Evolutionary conservation across 2,113 vertebrate genomes (phyloP), one percentile per base, ranked within the genome.

Genomic region (Microcebus griseorufus): DNA sequence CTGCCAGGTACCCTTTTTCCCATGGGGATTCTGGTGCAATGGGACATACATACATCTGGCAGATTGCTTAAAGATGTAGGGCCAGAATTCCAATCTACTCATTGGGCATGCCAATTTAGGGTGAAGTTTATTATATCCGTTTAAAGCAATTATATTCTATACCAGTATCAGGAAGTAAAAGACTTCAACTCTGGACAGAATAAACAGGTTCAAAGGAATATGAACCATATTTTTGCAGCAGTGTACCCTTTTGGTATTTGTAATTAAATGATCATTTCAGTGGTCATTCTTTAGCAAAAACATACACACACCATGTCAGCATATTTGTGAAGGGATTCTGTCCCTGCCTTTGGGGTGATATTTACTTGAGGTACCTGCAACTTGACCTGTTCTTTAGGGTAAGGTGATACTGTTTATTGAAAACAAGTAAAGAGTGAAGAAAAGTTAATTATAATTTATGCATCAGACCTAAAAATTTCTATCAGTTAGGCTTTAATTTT

Each of bases 401-500:
- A 75, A 89, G 48, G 22, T 53, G 62, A 78, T 69, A 53, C 29
- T 65, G 2, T 67, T 89, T 42, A 32, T n/a, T 88, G 34, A 92
- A 73, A 55, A 83, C 11, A 88, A 20, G 27, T 39, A 70, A 82
- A 85, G 27, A 88, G 13, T 73, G 39, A 92, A 73, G 16, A 94
- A 48, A 95, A 13, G 13, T 58, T 91, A 80, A 42, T 87, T 94
- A 69, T 90, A 92, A 84, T 88, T 88, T 73, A 88, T 25, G 9
- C 37, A 89, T 69, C 34, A 86, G 9, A 81, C 23, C 45, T 55
- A 65, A 72, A 73, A 78, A 29, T 13, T 84, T 85, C 70, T 60
- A 51, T 34, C 17, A 55, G 25, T 94, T 39, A 64, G 10, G 13
- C 42, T 91, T 97, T 80, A 80, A 92, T 65, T 70, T 76, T 79